Evolutionary conservation across 2,113 vertebrate genomes (phyloP).

Genomic region (Hemichromis elongatus): DNA sequence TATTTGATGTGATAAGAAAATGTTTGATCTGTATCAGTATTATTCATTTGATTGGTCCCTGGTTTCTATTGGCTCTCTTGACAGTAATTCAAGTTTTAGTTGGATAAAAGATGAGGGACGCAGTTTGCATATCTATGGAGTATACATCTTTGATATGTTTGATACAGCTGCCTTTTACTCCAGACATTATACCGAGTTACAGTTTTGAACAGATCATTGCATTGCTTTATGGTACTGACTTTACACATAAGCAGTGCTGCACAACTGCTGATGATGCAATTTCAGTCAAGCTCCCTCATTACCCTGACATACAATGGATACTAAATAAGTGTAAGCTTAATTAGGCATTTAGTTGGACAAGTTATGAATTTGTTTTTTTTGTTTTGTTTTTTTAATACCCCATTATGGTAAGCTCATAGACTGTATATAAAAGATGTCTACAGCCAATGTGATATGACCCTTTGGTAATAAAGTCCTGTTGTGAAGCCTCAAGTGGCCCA

Average conservation of each 20-base stretch:
- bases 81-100: not conserved
- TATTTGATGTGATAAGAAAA: not conserved
- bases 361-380: not conserved
- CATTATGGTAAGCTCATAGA: not conserved
- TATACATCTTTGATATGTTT: not conserved
- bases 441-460: not conserved
- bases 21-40: not conserved
- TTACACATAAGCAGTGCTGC: not conserved
- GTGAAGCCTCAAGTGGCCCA: not conserved
- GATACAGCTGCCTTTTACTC: not conserved
- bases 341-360: not conserved
- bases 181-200: not conserved
- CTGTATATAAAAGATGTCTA: not conserved
- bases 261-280: not conserved
- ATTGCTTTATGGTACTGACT: not conserved
- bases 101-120: not conserved
- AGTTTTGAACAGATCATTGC: not conserved
- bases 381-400: rapidly evolving
- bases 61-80: not conserved
- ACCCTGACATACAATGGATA: not conserved
- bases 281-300: not conserved
- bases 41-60: not conserved
- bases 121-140: not conserved
- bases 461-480: not conserved
- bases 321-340: not conserved